Base-by-base conservation (phyloP, 2,888 invertebrate genomes). In the Drosophila algonquin region DNA sequence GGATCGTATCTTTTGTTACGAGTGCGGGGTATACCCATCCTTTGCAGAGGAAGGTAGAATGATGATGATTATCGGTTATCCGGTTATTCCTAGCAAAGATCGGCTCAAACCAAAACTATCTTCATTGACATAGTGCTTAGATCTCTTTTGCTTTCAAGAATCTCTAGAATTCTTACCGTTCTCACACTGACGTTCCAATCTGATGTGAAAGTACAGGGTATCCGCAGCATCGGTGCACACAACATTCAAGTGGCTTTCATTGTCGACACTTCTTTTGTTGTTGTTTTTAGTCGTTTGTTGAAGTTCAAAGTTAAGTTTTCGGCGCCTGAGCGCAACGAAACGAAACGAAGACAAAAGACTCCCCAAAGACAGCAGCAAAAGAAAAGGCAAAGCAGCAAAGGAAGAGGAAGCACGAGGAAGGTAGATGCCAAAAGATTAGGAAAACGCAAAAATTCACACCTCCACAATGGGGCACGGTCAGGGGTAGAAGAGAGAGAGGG, bases 291-390 rank as follows among this genome's bases (percentile, higher is more conserved):
- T 7, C 40, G n/a, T n/a, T n/a, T 81, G 75, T 72, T 89, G 87
- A 84, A 84, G 83, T 89, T 84, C 83, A 84, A 84, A 84, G 83
- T 87, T 84, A 84, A 83, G 40, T 40, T 7, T 40, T 83, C 82
- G 80, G 78, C 83, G 65, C 70, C 64, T 67, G 72, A 77, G 70
- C 51, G 47, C 30, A 63, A 75, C 71, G 60, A 63, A 76, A 59
- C 62, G 55, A 64, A 63, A 62, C 57, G 55, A 35, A 52, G 48
- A 64, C 52, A 21, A 59, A 63, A 40, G 40, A 40, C 40, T n/a
- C n/a, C n/a, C 40, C 14, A 14, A 40, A 40, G 40, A 40, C 40
- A 40, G 6, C 40, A 40, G 40, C 40, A 40, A 5, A 48, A 35
- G 67, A 27, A 40, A 40, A 40, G n/a, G 35, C n/a, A 40, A n/a